These are phyloP conservation scores for Fregetta grallaria DNA, from an alignment of 2,113 vertebrate species.

Conservation along the genomic window DNA sequence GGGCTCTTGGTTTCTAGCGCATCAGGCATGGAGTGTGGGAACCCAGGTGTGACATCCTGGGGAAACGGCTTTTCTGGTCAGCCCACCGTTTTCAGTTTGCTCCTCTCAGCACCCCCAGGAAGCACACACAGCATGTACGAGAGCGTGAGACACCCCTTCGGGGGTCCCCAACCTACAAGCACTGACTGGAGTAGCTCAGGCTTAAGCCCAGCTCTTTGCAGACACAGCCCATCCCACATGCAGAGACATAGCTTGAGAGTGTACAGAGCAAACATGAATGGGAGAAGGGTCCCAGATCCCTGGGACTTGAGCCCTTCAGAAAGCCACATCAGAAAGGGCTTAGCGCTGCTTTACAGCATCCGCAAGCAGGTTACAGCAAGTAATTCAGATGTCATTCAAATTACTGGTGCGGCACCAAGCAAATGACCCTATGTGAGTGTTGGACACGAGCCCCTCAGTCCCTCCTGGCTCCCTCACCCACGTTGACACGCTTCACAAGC, in stretches of 20 bases:
- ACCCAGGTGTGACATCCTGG: not conserved
- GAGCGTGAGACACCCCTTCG: not conserved
- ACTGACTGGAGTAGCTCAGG: not conserved
- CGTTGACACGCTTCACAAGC: not conserved
- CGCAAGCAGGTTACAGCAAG: not conserved
- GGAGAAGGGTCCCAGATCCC: not conserved
- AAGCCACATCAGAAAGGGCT: not conserved
- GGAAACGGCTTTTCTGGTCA: not conserved
- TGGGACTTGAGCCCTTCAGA: not conserved
- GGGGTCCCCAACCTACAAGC: not conserved
- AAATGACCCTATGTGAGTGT: not conserved
- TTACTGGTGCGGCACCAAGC: not conserved
- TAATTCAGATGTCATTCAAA: not conserved
- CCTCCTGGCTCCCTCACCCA: conserved; percentile 1
- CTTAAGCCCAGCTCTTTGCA: not conserved
- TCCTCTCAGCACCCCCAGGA: not conserved
- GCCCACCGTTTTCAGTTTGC: not conserved
- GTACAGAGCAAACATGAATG: fast-evolving
- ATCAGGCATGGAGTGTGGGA: not conserved
- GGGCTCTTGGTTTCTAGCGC: not conserved
- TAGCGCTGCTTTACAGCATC: not conserved
- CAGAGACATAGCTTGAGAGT: not conserved
- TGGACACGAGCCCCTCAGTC: not conserved
- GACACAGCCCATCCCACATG: not conserved
- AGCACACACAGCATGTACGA: not conserved